A percentile compares a stretch with the other conserved stretches of the same genome.
Evolutionary conservation across 2,797 vertebrate species (phyloP).

Genomic region (Leontocebus nigricollis): DNA sequence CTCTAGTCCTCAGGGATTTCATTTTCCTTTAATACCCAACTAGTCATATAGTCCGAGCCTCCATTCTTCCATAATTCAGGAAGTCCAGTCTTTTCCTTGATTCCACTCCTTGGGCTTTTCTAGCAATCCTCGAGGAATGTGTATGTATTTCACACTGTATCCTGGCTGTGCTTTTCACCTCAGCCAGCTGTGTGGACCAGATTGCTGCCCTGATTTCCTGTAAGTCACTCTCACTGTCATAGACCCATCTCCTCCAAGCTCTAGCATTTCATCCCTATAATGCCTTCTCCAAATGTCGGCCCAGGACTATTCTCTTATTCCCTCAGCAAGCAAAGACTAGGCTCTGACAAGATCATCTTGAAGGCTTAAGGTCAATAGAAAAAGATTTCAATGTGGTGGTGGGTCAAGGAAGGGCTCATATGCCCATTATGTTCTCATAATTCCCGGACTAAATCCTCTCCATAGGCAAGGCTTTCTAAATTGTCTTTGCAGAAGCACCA

Average conservation of each 20-base stretch:
- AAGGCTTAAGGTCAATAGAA: background rate
- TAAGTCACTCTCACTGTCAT: background rate
- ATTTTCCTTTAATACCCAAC: background rate
- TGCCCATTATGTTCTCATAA: background rate
- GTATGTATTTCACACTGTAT: background rate
- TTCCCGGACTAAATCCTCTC: background rate
- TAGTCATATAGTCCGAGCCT: background rate
- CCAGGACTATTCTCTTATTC: background rate
- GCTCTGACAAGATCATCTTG: background rate
- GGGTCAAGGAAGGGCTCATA: background rate
- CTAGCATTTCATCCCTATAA: background rate
- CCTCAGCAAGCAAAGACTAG: background rate
- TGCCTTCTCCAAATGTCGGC: background rate
- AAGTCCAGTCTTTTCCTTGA: background rate
- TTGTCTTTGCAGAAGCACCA: background rate
- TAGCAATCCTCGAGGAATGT: background rate
- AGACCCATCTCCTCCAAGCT: background rate
- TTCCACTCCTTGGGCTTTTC: background rate
- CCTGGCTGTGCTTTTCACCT: background rate
- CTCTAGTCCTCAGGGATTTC: background rate
- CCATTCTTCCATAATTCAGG: background rate
- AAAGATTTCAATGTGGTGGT: background rate
- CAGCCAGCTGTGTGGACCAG: background rate
- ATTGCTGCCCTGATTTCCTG: background rate
- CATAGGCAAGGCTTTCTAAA: background rate